phyloP scores from a whole-genome alignment of 2,113 vertebrate genomes.

The Nettapus auritus region DNA sequence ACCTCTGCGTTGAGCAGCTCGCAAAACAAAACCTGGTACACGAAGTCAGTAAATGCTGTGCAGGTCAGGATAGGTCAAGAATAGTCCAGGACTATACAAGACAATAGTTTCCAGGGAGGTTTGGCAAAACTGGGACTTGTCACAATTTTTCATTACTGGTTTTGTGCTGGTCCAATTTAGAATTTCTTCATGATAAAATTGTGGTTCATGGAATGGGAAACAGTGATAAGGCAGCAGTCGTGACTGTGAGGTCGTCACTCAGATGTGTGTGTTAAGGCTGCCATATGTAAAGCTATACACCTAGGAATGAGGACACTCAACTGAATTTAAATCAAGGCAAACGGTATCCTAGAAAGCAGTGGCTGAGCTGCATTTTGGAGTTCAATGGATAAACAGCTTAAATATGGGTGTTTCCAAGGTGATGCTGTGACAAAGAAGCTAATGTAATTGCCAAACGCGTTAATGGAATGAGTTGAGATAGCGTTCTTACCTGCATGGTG shows the following conservation, averaged over 20 bases:
- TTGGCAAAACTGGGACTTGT: neutral
- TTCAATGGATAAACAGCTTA: neutral
- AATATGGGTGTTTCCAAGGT: neutral
- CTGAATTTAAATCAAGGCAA: neutral
- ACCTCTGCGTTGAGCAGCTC: neutral
- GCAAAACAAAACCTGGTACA: neutral
- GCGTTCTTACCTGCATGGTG: neutral
- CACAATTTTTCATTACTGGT: neutral
- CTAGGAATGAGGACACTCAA: neutral
- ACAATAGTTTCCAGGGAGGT: neutral
- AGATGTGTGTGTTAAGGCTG: neutral
- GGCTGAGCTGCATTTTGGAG: neutral
- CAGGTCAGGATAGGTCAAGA: neutral
- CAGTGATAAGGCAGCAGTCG: accelerated
- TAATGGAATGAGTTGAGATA: neutral
- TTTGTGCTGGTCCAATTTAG: neutral
- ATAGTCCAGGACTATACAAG: neutral
- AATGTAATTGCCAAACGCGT: neutral
- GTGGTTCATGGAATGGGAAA: neutral
- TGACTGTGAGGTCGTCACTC: too few species aligned
- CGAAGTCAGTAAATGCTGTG: neutral
- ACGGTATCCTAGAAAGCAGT: neutral
- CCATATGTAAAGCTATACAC: neutral
- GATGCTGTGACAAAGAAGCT: neutral
- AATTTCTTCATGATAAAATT: neutral